A percentile compares a stretch with the other conserved stretches of the same genome.
Evolutionary conservation across 2,797 vertebrate genomes (phyloP).

Genomic region (Gallinago stenura): DNA sequence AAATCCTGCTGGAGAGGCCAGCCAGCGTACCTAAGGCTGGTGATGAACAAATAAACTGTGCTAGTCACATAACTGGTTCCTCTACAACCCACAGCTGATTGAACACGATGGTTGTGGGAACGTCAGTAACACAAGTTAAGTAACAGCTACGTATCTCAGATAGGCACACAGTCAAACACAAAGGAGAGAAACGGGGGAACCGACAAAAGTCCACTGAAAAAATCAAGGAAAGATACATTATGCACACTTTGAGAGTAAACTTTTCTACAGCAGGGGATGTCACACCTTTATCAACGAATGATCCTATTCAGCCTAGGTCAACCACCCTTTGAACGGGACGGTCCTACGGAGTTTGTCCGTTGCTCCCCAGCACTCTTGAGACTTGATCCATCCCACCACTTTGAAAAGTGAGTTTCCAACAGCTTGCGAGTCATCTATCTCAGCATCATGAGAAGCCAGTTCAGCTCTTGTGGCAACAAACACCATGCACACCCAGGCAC

Average conservation of each 20-base stretch:
- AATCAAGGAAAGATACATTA: background rate
- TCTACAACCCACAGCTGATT: background rate
- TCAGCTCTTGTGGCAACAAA: background rate
- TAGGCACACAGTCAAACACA: background rate
- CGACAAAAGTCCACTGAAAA: background rate
- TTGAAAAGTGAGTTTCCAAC: background rate
- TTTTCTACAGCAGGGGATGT: background rate
- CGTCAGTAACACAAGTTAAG: background rate
- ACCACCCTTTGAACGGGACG: background rate
- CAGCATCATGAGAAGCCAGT: background rate
- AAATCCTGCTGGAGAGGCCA: background rate
- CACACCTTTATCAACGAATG: background rate
- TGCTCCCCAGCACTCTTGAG: background rate
- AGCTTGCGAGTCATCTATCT: background rate
- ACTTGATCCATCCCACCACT: background rate
- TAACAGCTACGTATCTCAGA: background rate
- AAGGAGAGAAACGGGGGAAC: background rate
- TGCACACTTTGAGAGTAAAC: background rate
- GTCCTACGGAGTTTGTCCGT: background rate
- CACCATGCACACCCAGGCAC: accelerated
- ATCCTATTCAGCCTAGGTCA: background rate
- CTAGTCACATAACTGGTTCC: background rate
- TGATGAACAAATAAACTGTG: background rate
- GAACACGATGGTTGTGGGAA: background rate
- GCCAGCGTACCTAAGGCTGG: background rate